Evolutionary conservation across 2,113 vertebrate genomes (phyloP), one percentile per base, ranked within the genome.

Genomic region (Podocnemis expansa): DNA sequence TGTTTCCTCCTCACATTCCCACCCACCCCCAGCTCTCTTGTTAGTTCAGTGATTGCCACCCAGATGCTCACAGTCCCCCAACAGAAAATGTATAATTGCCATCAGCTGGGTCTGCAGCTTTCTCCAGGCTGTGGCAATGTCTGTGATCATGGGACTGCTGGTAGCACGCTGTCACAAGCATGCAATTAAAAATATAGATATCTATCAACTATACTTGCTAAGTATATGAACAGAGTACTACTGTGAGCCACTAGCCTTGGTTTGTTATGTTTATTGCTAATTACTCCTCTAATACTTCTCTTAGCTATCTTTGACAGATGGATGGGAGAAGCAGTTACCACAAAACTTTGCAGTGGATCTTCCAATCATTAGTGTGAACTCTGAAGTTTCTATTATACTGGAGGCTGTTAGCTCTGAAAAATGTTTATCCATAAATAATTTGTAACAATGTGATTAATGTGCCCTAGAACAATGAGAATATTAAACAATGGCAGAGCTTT

Each of bases 401-500:
- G 78, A 49, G 84, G 56, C 25, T 41, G 89, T 43, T 21, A 92
- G 70, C 51, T 75, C 94, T 51, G 88, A 24, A 84, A 94, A 80
- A 94, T 38, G 56, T 8, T 94, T 88, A 56, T 58, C 54, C 10
- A 3, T 16, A 84, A 81, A 78, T 88, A 76, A 94, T 73, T 60
- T 89, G 14, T n/a, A 88, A 24, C 76, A 76, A 80, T 47, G 41
- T 70, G 78, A 80, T 92, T 56, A 93, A 67, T 22, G 5, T 6
- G 3, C 29, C 79, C 70, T 92, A 87, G 85, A 89, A 91, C 76
- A 87, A 88, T 14, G 1, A 47, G 41, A 52, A n/a, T 80, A 38
- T 19, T 93, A 87, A 78, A 52, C 91, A 91, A 73, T 67, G 78
- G 24, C 90, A 78, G 51, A 63, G 31, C 43, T 95, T 95, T 84